A percentile compares a stretch with the other conserved stretches of the same genome.
These are phyloP conservation scores for Spheniscus humboldti DNA, from an alignment of 2,797 vertebrate species.

Conservation along the genomic window DNA sequence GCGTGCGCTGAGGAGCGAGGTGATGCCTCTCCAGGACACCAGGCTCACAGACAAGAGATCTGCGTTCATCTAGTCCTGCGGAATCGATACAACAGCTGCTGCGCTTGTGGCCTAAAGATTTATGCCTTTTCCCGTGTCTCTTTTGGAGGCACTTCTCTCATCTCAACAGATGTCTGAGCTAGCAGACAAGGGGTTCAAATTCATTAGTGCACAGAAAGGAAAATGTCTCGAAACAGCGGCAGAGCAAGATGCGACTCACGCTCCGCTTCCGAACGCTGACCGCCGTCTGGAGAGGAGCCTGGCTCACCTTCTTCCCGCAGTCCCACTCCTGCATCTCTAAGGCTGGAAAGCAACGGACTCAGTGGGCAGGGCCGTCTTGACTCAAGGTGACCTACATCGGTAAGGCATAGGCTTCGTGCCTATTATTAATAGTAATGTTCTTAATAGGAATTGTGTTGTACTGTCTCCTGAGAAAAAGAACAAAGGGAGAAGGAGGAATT, in stretches of 20 bases:
- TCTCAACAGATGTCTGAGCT: not conserved
- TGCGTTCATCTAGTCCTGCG: not conserved
- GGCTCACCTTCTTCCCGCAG: not conserved
- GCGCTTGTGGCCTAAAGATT: not conserved
- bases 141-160: not conserved
- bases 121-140: not conserved
- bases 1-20: fast-evolving
- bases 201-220: not conserved
- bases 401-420: too few relatives aligned
- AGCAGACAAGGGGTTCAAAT: too few relatives aligned
- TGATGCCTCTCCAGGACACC: not conserved
- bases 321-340: fast-evolving
- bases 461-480: not conserved
- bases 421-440: fast-evolving
- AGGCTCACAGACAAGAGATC: not conserved
- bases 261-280: not conserved
- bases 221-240: not conserved
- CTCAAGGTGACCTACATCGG: fast-evolving
- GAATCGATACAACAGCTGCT: not conserved
- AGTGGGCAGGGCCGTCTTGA: not conserved
- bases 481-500: not conserved
- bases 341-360: not conserved
- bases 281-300: not conserved
- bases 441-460: not conserved
- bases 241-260: not conserved